phyloP scores from a whole-genome alignment of 2,113 vertebrate genomes.

The Hystrix cristata region DNA sequence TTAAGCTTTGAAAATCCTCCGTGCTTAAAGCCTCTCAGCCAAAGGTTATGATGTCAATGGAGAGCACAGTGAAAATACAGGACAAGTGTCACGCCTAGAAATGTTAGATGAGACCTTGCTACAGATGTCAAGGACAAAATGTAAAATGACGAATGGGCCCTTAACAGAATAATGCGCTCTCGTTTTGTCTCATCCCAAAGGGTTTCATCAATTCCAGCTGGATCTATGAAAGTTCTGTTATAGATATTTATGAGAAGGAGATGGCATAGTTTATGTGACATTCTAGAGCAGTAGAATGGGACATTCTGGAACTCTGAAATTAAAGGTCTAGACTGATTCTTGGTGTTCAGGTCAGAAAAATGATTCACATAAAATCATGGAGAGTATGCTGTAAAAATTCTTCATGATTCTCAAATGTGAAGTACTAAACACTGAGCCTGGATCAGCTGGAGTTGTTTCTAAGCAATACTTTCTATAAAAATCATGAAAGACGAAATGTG shows the following conservation, averaged over 20 bases:
- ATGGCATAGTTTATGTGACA: not conserved
- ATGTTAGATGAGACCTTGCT: constrained; percentile 51
- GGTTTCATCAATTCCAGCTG: not conserved
- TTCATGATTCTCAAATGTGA: not conserved
- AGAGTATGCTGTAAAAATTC: not conserved
- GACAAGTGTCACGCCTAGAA: not conserved
- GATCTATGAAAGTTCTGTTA: not conserved
- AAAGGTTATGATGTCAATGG: not conserved
- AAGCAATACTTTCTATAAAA: not conserved
- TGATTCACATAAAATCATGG: not conserved
- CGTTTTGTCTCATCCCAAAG: constrained; percentile 20
- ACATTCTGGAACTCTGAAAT: not conserved
- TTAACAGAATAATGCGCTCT: not conserved
- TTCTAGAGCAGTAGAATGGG: not conserved
- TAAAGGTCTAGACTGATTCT: not conserved
- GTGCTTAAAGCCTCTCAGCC: not conserved
- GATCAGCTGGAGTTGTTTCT: not conserved
- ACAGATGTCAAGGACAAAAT: constrained; percentile 58
- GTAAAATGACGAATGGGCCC: constrained; percentile 43
- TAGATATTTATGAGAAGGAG: not conserved
- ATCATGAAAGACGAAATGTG: not conserved
- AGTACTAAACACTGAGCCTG: not conserved
- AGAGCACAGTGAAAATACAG: not conserved
- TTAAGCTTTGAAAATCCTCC: constrained; percentile 53
- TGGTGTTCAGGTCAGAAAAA: not conserved